Conservation (phyloP, 2,888 invertebrate genomes). For the Drosophila phalerata region DNA sequence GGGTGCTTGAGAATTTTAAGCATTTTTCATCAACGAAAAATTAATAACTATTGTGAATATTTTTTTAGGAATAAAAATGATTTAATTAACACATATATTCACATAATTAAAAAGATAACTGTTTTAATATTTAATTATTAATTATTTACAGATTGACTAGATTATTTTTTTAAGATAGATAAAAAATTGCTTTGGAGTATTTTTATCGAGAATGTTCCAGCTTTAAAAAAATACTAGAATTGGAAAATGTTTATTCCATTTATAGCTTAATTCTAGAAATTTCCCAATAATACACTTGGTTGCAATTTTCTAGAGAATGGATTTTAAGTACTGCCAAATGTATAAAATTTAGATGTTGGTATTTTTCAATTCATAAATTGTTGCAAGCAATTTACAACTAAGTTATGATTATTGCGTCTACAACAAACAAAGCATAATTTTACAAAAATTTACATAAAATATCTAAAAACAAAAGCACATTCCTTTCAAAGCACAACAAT, state of each 20-base stretch:
- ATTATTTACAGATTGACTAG: too few species aligned
- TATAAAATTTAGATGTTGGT: background rate
- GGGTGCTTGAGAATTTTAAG: background rate
- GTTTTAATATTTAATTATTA: too few species aligned
- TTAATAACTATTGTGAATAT: background rate
- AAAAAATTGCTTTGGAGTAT: background rate
- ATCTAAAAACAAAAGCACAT: conserved; percentile 80
- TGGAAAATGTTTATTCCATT: background rate
- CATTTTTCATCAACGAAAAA: background rate
- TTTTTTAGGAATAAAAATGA: background rate
- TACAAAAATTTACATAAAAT: conserved; percentile 76
- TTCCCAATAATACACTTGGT: background rate
- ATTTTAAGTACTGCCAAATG: background rate
- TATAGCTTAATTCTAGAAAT: background rate
- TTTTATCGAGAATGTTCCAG: background rate
- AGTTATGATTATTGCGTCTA: conserved; percentile 31
- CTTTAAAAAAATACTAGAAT: background rate
- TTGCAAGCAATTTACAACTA: background rate
- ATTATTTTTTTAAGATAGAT: background rate
- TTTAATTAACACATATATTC: background rate
- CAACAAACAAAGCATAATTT: conserved; percentile 71
- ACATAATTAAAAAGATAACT: background rate
- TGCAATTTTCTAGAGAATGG: background rate
- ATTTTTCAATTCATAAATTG: background rate
- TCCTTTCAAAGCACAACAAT: conserved; percentile 76